These are phyloP conservation scores for Acanthurus tractus DNA, from an alignment of 2,797 vertebrate genomes.

Conservation along the genomic window DNA sequence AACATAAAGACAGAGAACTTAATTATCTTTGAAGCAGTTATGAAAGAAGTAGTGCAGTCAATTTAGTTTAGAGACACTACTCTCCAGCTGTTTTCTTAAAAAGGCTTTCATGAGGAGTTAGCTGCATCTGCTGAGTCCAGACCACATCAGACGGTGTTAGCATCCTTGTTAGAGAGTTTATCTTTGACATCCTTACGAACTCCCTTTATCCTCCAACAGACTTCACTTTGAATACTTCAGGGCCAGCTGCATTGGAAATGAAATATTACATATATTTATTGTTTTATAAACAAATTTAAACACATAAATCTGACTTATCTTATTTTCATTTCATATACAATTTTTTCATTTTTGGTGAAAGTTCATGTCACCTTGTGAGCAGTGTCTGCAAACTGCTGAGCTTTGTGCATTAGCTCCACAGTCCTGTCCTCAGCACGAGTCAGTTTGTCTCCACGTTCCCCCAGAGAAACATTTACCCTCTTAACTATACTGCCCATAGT, in stretches of 20 bases:
- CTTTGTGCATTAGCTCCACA: slow-evolving; percentile 89
- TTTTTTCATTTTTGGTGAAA: background rate
- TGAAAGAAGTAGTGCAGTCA: background rate
- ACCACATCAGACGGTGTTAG: slow-evolving; percentile 31
- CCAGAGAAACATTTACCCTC: slow-evolving; percentile 91
- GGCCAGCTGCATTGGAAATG: slow-evolving; percentile 60
- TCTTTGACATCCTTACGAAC: background rate
- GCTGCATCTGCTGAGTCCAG: slow-evolving; percentile 1
- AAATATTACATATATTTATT: background rate
- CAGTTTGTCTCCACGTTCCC: slow-evolving; percentile 90
- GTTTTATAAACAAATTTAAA: background rate
- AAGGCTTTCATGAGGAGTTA: slow-evolving; percentile 1
- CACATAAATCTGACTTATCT: background rate
- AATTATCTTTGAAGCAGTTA: background rate
- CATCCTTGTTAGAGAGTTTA: slow-evolving; percentile 21
- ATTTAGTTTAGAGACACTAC: background rate
- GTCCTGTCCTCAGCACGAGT: slow-evolving; percentile 89
- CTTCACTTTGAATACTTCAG: slow-evolving; percentile 67
- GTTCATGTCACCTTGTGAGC: slow-evolving; percentile 89
- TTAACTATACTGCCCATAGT: slow-evolving; percentile 89
- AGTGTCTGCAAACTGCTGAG: slow-evolving; percentile 92
- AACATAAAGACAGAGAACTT: background rate
- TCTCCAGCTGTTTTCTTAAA: background rate
- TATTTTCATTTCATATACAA: background rate
- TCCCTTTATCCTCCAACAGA: slow-evolving; percentile 7